These are phyloP conservation scores for Bombus confusus DNA, from an alignment of 1,140 invertebrate genomes.

Conservation along the genomic window DNA sequence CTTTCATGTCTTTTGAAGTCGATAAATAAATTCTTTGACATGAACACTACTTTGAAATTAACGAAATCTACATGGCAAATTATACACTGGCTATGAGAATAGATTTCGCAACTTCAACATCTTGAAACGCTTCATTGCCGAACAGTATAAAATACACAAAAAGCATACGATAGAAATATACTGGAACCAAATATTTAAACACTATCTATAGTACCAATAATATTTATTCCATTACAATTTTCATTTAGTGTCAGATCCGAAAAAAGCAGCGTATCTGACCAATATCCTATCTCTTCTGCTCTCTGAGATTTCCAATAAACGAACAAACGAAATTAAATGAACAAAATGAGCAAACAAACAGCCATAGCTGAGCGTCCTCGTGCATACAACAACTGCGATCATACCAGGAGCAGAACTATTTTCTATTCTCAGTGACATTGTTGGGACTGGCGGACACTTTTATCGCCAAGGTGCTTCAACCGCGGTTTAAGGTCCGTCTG, in stretches of 20 bases:
- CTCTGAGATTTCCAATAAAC: not conserved
- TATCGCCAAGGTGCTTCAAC: slow-evolving; percentile 56
- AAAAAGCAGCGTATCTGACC: too few species aligned
- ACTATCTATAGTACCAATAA: too few species aligned
- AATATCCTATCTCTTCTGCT: not conserved
- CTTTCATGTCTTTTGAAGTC: not conserved
- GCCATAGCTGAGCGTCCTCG: too few species aligned
- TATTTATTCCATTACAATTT: not conserved
- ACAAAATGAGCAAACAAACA: not conserved
- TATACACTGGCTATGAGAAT: too few species aligned
- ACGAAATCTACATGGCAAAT: too few species aligned
- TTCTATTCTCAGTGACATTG: not conserved
- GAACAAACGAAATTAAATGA: not conserved
- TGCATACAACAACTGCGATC: not conserved
- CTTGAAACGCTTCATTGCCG: too few species aligned
- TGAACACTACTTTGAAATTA: too few species aligned
- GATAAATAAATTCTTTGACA: not conserved
- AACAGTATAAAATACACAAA: not conserved
- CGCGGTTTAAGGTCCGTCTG: slow-evolving; percentile 64
- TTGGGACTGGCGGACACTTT: slow-evolving; percentile 46
- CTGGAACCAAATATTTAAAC: too few species aligned
- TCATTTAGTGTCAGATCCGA: not conserved
- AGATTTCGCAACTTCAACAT: too few species aligned
- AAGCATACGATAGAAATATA: not conserved
- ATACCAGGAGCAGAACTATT: not conserved